Evolutionary conservation across 2,888 invertebrate species (phyloP), one percentile per base, ranked within the genome.

Genomic region (Cheilosia grossa): DNA sequence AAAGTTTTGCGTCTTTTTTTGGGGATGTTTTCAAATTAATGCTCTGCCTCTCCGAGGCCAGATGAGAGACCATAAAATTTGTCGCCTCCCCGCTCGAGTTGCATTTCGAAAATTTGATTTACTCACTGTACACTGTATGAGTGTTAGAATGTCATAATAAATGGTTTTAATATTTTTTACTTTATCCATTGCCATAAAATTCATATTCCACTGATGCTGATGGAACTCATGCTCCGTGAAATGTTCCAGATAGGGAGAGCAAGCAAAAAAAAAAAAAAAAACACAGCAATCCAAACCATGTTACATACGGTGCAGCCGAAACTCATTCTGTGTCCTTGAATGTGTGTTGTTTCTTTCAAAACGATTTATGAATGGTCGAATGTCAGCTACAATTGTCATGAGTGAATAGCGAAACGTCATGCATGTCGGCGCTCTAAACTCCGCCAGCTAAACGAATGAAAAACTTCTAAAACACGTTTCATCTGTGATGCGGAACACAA

Each of bases 331-430:
- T 73, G 85, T 77, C 85, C 81, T 81, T 85, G 75, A 81, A 75
- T 51, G 44, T 49, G 30, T 70, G 74, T 70, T 80, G 80, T 75
- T 75, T 44, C 66, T 61, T 77, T 81, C 17, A 37, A 51, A 77
- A 58, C 66, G 58, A 85, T 85, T 85, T 85, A 85, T 85, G 85
- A 81, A 81, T 47, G 77, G 67, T 77, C 67, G 72, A 81, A 77
- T 81, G 85, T 85, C 85, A 81, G 70, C 75, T 75, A 72, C 75
- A 85, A 81, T 66, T 85, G 85, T 77, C 85, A 77, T 72, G 75
- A 72, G 42, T 51, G 53, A 58, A 64, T 44, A 72, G 24, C 66
- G 59, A 30, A 64, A 74, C 72, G 69, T 83, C 59, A 70, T 70
- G 70, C 70, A 72, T 37, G 80, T 58, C 58, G 56, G 72, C 54